phyloP scores from a whole-genome alignment of 1,140 invertebrate genomes.

The Aphis gossypii region DNA sequence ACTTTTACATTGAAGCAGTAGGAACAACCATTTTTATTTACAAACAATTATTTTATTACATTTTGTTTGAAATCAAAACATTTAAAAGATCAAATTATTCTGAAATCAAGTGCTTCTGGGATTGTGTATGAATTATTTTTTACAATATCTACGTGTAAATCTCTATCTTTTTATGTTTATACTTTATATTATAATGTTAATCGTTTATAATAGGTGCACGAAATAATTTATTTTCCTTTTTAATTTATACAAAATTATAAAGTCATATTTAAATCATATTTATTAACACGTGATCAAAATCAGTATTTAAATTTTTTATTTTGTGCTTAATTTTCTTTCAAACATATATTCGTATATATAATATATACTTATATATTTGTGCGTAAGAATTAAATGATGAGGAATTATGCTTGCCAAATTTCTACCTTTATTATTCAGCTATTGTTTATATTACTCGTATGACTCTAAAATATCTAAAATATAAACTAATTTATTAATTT shows the following conservation, averaged over 20 bases:
- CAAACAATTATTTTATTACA: conserved; percentile 21
- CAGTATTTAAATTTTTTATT: neutral
- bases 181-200: neutral
- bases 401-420: conserved; percentile 49
- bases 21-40: conserved; percentile 52
- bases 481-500: neutral
- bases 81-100: neutral
- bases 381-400: neutral
- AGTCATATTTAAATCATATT: neutral
- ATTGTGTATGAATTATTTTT: neutral
- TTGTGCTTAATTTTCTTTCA: conserved; percentile 22
- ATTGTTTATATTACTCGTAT: neutral
- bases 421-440: conserved; percentile 34
- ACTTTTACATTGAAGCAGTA: conserved; percentile 18
- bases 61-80: conserved; percentile 10
- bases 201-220: neutral
- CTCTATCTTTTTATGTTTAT: neutral
- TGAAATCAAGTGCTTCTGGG: neutral
- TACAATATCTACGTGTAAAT: neutral
- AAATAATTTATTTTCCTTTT: neutral
- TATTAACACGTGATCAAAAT: neutral
- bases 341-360: conserved; percentile 6
- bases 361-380: neutral
- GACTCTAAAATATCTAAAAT: neutral
- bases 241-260: conserved; percentile 23